Percentiles rank a stretch among this genome's conserved stretches.
phyloP scores from a whole-genome alignment of 2,888 invertebrate species.

The Minunthozetes semirufus region DNA sequence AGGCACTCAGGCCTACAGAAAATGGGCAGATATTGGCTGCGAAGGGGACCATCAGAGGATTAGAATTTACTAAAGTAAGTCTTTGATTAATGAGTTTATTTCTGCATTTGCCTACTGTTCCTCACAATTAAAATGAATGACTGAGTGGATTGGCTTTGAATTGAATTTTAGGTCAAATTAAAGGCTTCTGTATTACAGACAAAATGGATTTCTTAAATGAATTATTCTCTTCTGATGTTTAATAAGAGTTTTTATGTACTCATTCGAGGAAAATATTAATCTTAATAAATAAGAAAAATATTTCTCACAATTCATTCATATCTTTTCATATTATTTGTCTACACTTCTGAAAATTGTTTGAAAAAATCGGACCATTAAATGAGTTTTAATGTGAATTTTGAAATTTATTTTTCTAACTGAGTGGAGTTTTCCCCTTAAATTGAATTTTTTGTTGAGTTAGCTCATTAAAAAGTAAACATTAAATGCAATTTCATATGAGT shows the following conservation, averaged over 20 bases:
- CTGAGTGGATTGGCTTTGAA: background rate
- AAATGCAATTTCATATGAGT: too few relatives aligned
- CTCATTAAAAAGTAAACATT: too few relatives aligned
- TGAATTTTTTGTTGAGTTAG: too few relatives aligned
- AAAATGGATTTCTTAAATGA: background rate
- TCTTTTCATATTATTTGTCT: background rate
- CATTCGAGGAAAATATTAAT: background rate
- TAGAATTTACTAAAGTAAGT: slow-evolving; percentile 30
- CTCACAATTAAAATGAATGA: background rate
- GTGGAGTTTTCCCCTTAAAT: too few relatives aligned
- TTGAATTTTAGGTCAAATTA: slow-evolving; percentile 7
- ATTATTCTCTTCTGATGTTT: background rate
- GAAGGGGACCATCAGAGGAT: slow-evolving; percentile 37
- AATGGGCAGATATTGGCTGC: slow-evolving; percentile 34
- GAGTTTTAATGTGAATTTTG: too few relatives aligned
- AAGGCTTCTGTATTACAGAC: background rate
- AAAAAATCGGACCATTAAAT: too few relatives aligned
- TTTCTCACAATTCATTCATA: background rate
- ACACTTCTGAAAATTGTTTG: too few relatives aligned
- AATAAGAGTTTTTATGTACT: background rate
- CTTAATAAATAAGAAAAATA: background rate
- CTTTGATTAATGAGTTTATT: slow-evolving; percentile 1
- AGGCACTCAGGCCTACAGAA: slow-evolving; percentile 36
- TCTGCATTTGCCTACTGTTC: background rate
- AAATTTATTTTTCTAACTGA: too few relatives aligned